Evolutionary conservation across 1,140 invertebrate species (phyloP), one percentile per base, ranked within the genome.

Genomic region (Spodoptera litura): DNA sequence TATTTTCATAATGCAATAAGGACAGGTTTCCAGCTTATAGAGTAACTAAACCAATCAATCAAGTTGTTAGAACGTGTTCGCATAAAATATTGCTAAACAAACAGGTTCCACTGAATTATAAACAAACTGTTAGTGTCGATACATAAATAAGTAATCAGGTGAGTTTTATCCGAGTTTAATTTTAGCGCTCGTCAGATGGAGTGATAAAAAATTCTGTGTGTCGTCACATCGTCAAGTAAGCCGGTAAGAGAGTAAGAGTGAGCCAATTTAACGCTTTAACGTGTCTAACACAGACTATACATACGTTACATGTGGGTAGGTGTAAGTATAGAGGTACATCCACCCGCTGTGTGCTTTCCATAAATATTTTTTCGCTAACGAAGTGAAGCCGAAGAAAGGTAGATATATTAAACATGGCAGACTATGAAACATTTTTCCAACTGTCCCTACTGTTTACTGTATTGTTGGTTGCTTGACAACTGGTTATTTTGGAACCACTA

Each of bases 201-300:
- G 15, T 49, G 62, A 49, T 66, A 49, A 49, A 49, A 49, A 66
- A 66, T 66, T 66, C 62, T 49, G 62, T 66, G 62, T 66, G 62
- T 25, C 58, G 27, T 31, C n/a, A 20, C 27, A 61, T 4, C 58
- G 10, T 61, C 58, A 5, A 31, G 62, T 66, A 66, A 66, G 44
- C 62, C 62, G 8, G 38, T 66, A 20, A 66, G 15, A 61, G 35
- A 61, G 35, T 64, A 20, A 44, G 62, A 61, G 35, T 64, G 11
- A 44, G 38, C 38, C 62, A 66, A 66, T 66, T 66, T 66, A 25
- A 66, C 62, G 15, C 38, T 66, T 44, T 44, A 38, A 4, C 31
- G 9, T 49, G n/a, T 6, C 13, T 49, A 64, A 25, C 9, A 25
- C 1, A 9, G 4, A 13, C 12, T 38, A 20, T 5, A 31, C 31